Evolutionary conservation across 2,113 vertebrate species (phyloP).

Genomic region (Glareola pratincola): DNA sequence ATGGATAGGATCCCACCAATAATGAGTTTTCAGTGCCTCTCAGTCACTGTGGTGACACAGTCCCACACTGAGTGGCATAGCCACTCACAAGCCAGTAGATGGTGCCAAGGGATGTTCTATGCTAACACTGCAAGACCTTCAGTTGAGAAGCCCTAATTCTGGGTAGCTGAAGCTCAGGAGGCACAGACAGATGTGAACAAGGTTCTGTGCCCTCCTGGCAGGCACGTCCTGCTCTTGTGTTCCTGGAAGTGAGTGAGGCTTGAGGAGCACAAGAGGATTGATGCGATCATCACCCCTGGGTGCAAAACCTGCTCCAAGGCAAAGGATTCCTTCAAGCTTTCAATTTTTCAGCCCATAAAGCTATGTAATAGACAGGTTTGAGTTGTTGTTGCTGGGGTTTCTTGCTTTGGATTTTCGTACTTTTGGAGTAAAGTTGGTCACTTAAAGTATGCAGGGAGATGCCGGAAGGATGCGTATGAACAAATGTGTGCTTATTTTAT

Average conservation of each 20-base stretch:
- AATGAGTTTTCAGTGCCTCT: background rate
- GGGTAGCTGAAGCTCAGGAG: background rate
- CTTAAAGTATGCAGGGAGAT: background rate
- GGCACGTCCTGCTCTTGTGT: background rate
- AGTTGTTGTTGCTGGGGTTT: background rate
- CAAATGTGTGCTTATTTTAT: background rate
- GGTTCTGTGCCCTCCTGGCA: background rate
- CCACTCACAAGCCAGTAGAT: constrained; percentile 8
- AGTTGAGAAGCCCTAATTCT: background rate
- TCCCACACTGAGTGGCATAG: background rate
- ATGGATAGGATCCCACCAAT: background rate
- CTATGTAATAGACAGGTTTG: background rate
- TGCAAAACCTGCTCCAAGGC: background rate
- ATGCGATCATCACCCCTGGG: background rate
- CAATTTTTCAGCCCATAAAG: background rate
- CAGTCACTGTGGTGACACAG: background rate
- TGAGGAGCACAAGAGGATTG: background rate
- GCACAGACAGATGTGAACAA: background rate
- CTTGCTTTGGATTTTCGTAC: background rate
- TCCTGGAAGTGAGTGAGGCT: background rate
- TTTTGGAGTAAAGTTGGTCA: background rate
- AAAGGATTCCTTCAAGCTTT: background rate
- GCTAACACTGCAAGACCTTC: background rate
- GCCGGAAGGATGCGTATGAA: background rate
- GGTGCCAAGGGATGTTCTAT: constrained; percentile 15